Base-by-base conservation (phyloP, 2,797 vertebrate species). In the Lutjanus argentimaculatus region DNA sequence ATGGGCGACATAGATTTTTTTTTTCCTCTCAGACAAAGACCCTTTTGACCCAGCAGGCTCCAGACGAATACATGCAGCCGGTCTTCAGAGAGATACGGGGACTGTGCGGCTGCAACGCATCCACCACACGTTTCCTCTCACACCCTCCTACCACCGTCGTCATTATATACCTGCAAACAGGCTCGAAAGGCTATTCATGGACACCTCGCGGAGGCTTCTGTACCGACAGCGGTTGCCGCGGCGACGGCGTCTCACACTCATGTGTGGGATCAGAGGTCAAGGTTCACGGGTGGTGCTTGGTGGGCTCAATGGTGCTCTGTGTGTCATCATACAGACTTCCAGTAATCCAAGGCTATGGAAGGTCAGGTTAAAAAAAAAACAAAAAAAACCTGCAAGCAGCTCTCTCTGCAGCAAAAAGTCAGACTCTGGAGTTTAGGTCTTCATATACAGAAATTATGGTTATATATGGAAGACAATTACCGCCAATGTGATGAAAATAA, bases 241-340 rank as follows among this genome's bases (percentile, higher is more conserved):
- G 92, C 13, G 55, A 95, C 76, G 67, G 89, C 83, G 84, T 92
- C 92, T 95, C 92, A 81, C 94, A 95, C 92, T 90, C 86, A 90
- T 93, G 93, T 87, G 90, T 86, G 86, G 88, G 94, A 91, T 94
- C 91, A 93, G 85, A 88, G 94, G 93, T 95, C 89, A 93, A 85
- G 83, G 93, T 95, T 93, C 93, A 93, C 65, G 89, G 83, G 86
- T 79, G 92, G 91, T 83, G 77, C 85, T 80, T 36, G 43, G 72
- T 46, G 83, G 86, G 80, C 92, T 95, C 94, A 95, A 94, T 94
- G 91, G 95, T 87, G 88, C 90, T 91, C 91, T 92, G 91, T 93
- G 88, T 92, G 88, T 91, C 85, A 89, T 91, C 85, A 84, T 62
- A 62, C 74, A 77, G 84, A 77, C 86, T 91, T 91, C 76, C 84